These are phyloP conservation scores for Diabrotica virgifera DNA, from an alignment of 1,140 invertebrate species.

Conservation along the genomic window DNA sequence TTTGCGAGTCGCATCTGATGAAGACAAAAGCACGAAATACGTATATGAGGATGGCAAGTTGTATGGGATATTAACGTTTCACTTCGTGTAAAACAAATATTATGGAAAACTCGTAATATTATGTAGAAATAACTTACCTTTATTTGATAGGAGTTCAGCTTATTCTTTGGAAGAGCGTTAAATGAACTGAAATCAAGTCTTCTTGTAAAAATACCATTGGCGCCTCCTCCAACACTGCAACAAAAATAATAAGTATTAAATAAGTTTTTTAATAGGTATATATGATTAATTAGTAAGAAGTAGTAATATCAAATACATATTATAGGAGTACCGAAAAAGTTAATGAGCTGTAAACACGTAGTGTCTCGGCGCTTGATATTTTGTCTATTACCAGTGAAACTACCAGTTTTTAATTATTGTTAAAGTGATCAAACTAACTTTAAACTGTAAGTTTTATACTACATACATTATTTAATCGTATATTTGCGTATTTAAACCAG, in stretches of 20 bases:
- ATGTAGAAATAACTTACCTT: slow-evolving; percentile 70
- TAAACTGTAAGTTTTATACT: too few relatives aligned
- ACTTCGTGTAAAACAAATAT: not conserved
- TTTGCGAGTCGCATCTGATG: not conserved
- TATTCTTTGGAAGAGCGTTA: slow-evolving; percentile 88
- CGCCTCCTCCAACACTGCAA: slow-evolving; percentile 80
- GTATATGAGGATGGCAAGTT: not conserved
- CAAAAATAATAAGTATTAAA: slow-evolving; percentile 33
- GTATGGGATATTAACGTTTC: not conserved
- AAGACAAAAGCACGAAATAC: not conserved
- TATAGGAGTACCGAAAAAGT: too few relatives aligned
- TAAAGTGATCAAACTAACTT: too few relatives aligned
- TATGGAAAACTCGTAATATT: not conserved
- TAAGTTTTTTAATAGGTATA: too few relatives aligned
- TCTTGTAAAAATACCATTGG: slow-evolving; percentile 85
- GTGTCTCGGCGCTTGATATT: too few relatives aligned
- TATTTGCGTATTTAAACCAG: too few relatives aligned
- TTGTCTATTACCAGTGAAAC: too few relatives aligned
- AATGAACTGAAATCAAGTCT: slow-evolving; percentile 92
- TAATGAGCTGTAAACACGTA: too few relatives aligned
- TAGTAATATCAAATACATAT: too few relatives aligned
- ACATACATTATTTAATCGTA: too few relatives aligned
- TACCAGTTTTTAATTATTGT: too few relatives aligned
- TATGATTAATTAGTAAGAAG: too few relatives aligned
- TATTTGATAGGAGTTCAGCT: slow-evolving; percentile 98